These are phyloP conservation scores for Prionailurus bengalensis DNA, from an alignment of 2,113 vertebrate genomes.

Conservation along the genomic window DNA sequence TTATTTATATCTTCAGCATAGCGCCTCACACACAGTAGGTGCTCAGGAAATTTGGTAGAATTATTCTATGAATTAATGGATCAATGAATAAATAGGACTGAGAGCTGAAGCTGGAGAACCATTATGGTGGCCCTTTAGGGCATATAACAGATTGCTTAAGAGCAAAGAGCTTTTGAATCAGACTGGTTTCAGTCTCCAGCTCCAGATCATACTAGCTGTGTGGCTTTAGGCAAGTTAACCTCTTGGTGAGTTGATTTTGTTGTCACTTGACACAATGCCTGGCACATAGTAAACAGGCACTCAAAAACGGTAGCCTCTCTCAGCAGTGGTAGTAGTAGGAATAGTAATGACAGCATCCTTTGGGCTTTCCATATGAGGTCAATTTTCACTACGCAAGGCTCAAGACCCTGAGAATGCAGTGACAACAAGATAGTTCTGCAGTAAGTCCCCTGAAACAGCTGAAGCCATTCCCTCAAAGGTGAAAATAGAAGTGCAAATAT, in stretches of 20 bases:
- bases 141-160: slow-evolving; percentile 7
- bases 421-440: not conserved
- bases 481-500: slow-evolving; percentile 14
- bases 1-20: slow-evolving; percentile 36
- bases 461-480: not conserved
- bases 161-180: not conserved
- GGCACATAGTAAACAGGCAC: not conserved
- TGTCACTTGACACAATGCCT: slow-evolving; percentile 32
- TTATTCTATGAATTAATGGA: not conserved
- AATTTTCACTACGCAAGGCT: not conserved
- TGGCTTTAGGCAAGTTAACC: not conserved
- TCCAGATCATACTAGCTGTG: slow-evolving; percentile 12
- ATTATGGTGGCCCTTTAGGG: not conserved
- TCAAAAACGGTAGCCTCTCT: not conserved
- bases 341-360: not conserved
- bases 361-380: not conserved
- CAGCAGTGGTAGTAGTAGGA: not conserved
- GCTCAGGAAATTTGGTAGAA: slow-evolving; percentile 1
- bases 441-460: not conserved
- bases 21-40: not conserved
- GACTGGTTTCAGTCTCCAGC: not conserved
- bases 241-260: not conserved
- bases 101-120: not conserved
- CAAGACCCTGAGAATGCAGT: not conserved
- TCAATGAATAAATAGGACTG: not conserved